Evolutionary conservation across 2,888 invertebrate species (phyloP), one percentile per base, ranked within the genome.

Genomic region (Onchidella celtica): DNA sequence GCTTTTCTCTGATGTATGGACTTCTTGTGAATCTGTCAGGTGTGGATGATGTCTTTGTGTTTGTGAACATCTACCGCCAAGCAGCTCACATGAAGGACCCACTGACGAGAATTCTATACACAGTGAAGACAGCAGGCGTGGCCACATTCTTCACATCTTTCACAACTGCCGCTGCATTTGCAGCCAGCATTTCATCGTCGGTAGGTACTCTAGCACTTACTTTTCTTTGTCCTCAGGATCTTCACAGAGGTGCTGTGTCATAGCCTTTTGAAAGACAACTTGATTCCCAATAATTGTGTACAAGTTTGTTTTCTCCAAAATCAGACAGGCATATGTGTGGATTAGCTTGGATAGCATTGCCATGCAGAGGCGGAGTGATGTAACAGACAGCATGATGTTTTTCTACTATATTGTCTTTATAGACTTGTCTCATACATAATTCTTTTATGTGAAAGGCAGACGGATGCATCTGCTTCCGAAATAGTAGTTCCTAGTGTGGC

Each of bases 91-190:
- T 90, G 24, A 84, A 86, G 66, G 85, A 86, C 59, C 77, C 87
- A n/a, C 83, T 83, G 24, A 84, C 82, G 2, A 86, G 91, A 38
- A 85, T 90, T 36, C 61, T 81, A 72, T 89, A 90, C 84, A 92
- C 91, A 0, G 80, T 91, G 11, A 82, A 79, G 65, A 91, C 90
- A 2, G 92, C 92, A 0, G 91, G 91, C 17, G 89, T 88, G 82
- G 91, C 92, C n/a, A 92, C 92, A 0, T 91, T 92, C 85, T 91
- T 91, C 83, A 92, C 92, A 0, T 91, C 91, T 0, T 91, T 91
- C 84, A 92, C 92, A n/a, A 92, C 92, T 11, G 90, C 92, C 24
- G 91, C 91, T 36, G 92, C 92, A 1, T 92, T 92, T 87, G 91
- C 92, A 72, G 91, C 91, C 17, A 92, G 91, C 84, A 87, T 91